A percentile compares a stretch with the other conserved stretches of the same genome.
Conservation (phyloP, 2,888 invertebrate species). For the Tricholauxania praeusta region DNA sequence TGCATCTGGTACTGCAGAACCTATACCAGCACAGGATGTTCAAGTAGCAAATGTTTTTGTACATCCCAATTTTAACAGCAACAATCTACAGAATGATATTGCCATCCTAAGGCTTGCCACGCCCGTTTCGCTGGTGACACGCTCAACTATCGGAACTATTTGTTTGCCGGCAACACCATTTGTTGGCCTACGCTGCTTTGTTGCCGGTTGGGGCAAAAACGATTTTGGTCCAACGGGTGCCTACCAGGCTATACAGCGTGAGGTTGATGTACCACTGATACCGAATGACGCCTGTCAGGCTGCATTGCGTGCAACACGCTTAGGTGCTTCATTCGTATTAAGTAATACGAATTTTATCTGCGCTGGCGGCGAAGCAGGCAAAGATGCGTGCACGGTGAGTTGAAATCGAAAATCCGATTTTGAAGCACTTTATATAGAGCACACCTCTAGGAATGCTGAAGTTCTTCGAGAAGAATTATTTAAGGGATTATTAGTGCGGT, state of each 20-base stretch:
- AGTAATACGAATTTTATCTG: conserved; percentile 80
- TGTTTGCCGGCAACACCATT: conserved; percentile 71
- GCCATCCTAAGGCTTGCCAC: conserved; percentile 80
- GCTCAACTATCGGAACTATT: conserved; percentile 73
- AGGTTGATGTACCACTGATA: conserved; percentile 81
- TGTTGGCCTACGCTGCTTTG: conserved; percentile 72
- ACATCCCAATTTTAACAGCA: conserved; percentile 76
- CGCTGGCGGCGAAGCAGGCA: conserved; percentile 81
- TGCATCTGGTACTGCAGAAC: conserved; percentile 74
- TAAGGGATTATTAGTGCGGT: not conserved
- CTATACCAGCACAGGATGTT: conserved; percentile 75
- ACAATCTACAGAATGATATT: conserved; percentile 83
- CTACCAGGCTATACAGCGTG: conserved; percentile 75
- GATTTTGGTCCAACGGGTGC: conserved; percentile 72
- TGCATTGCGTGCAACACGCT: conserved; percentile 74
- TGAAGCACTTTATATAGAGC: too few species aligned
- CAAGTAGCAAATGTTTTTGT: conserved; percentile 72
- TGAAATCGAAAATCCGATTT: too few species aligned
- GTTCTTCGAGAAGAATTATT: not conserved
- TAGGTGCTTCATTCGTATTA: conserved; percentile 74
- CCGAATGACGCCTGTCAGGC: conserved; percentile 75
- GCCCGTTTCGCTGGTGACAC: conserved; percentile 71
- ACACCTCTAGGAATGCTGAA: too few species aligned
- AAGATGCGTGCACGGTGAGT: conserved; percentile 83
- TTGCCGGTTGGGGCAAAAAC: conserved; percentile 90